Evolutionary conservation across 2,113 vertebrate genomes (phyloP).

Genomic region (Alligator sinensis): DNA sequence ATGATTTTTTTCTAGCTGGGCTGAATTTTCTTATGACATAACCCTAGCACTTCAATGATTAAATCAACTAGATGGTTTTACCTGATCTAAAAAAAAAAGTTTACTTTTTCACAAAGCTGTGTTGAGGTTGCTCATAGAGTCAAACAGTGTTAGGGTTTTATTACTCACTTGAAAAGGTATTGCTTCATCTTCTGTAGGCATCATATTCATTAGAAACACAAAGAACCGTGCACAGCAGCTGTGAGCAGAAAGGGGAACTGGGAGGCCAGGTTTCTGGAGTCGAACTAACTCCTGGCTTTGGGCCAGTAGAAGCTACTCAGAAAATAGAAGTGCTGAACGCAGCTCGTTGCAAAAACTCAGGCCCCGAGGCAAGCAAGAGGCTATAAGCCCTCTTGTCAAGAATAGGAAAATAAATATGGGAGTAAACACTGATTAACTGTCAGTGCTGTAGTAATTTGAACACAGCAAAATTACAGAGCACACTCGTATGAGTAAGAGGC

Average conservation of each 20-base stretch:
- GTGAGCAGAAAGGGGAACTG: background rate
- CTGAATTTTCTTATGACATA: background rate
- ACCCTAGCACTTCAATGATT: background rate
- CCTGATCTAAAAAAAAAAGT: background rate
- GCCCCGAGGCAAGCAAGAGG: background rate
- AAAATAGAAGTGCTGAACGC: background rate
- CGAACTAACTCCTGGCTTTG: background rate
- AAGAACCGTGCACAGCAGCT: accelerated
- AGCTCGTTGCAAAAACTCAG: too few relatives aligned
- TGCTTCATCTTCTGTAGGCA: background rate
- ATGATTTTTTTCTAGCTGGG: background rate
- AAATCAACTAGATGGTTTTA: background rate
- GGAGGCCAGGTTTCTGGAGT: background rate
- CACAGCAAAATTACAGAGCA: background rate
- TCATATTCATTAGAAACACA: accelerated
- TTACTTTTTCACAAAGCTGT: background rate
- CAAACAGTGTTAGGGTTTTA: background rate
- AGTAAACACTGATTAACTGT: background rate
- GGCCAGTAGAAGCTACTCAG: background rate
- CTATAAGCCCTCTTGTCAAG: background rate
- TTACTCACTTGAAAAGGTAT: background rate
- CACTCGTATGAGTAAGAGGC: background rate
- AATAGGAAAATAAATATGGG: background rate
- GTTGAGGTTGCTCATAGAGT: background rate
- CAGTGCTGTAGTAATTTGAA: background rate